phyloP scores from a whole-genome alignment of 1,140 invertebrate genomes.

The Ruditapes philippinarum region DNA sequence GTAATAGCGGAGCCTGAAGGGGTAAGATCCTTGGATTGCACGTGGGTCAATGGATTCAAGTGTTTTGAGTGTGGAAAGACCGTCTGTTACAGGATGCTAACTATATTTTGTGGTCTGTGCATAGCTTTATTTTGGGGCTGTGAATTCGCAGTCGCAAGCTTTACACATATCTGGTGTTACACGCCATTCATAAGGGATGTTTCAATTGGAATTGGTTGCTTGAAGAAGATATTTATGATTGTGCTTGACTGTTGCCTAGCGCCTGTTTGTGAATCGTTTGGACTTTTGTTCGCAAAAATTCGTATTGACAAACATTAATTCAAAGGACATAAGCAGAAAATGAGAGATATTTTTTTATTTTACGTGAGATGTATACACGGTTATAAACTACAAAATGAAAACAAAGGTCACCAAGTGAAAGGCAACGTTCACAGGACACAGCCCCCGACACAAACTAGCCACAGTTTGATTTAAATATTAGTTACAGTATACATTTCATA shows the following conservation, averaged over 20 bases:
- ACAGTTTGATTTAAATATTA: no score
- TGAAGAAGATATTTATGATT: conserved; percentile 88
- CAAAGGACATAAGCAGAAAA: not conserved
- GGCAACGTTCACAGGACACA: no score
- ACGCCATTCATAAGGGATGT: conserved; percentile 80
- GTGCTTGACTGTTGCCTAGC: conserved; percentile 89
- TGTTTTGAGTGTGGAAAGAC: conserved; percentile 91
- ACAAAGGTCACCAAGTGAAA: no score
- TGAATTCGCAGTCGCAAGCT: conserved; percentile 91
- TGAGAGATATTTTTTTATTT: no score
- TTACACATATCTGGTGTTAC: conserved; percentile 86
- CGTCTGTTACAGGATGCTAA: conserved; percentile 91
- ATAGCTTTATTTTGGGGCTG: conserved; percentile 91
- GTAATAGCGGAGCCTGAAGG: conserved; percentile 92
- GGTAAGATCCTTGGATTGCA: conserved; percentile 91
- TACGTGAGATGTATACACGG: no score
- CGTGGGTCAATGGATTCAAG: conserved; percentile 91
- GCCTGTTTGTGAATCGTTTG: conserved; percentile 89
- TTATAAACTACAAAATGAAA: no score
- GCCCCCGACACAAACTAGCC: no score
- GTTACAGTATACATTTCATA: no score
- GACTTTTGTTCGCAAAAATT: conserved; percentile 90
- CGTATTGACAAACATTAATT: conserved; percentile 59
- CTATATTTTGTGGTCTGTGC: conserved; percentile 91
- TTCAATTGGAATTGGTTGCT: conserved; percentile 89